Evolutionary conservation across 2,888 invertebrate genomes (phyloP), one percentile per base, ranked within the genome.

Genomic region (Drosophila siamana): DNA sequence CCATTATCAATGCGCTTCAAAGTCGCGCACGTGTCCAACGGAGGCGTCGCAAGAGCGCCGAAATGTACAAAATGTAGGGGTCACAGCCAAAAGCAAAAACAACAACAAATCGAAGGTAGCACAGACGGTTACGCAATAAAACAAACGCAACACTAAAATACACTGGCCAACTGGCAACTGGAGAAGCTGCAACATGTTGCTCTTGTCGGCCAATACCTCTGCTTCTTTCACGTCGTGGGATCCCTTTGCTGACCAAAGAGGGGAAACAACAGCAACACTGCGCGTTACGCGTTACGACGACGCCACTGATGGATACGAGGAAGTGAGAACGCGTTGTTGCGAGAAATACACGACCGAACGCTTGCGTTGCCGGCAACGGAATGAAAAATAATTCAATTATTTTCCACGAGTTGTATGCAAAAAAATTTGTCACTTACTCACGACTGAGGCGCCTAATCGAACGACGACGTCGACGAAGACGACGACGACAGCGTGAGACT

Each of bases 371-470:
- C 89, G 81, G 78, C 83, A 71, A 74, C 78, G 74, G 78, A 89
- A 88, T 88, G 88, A 87, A 89, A 76, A 77, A 83, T 72, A 87
- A 84, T 72, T 84, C 76, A 88, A 86, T 89, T 87, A 88, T 86
- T 88, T 88, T 80, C 67, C 77, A 85, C 86, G 64, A 76, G 66
- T 57, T 43, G 44, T 64, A 69, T 74, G 75, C 74, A 69, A 63
- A 74, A 57, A 50, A 50, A 50, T 71, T 76, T 67, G 74, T 74
- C 67, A 74, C 74, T 60, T 61, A 56, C 57, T 64, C 69, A 65
- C 74, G 54, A 41, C n/a, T 22, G 65, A 68, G 69, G 69, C 71
- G 67, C 62, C 67, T 63, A 71, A 63, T 67, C 64, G 60, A 50
- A 63, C 51, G 57, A 60, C 40, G 55, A 26, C 36, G 36, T 13